Evolutionary conservation across 1,140 invertebrate genomes (phyloP).

Genomic region (Sycophila sp.): DNA sequence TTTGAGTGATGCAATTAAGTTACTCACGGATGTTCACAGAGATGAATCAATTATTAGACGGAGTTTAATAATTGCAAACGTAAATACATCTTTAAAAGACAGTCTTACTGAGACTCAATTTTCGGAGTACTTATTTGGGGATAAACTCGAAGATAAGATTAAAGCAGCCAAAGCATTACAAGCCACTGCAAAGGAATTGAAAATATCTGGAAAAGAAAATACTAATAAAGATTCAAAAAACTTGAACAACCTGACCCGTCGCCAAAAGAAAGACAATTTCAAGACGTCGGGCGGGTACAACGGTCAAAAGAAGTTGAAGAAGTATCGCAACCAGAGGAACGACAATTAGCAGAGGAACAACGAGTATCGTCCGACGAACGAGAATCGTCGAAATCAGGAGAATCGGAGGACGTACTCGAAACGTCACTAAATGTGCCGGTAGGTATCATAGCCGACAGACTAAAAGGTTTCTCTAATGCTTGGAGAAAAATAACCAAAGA

Average conservation of each 20-base stretch:
- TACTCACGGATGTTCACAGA: constrained; percentile 33
- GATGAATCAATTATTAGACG: constrained; percentile 28
- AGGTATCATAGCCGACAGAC: neutral
- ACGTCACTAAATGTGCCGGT: neutral
- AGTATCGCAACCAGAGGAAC: neutral
- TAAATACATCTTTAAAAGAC: constrained; percentile 25
- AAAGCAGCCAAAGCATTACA: neutral
- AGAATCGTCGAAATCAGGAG: neutral
- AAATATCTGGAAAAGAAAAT: neutral
- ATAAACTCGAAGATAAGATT: neutral
- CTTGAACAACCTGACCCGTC: constrained; percentile 12
- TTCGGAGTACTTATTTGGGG: neutral
- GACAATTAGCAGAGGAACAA: neutral
- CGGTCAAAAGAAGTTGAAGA: neutral
- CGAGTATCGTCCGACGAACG: neutral
- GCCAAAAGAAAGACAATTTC: neutral
- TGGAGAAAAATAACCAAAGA: constrained; percentile 4
- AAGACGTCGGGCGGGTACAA: neutral
- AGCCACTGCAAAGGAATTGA: neutral
- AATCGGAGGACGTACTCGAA: neutral
- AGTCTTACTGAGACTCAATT: neutral
- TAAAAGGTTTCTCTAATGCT: neutral
- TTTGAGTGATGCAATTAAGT: constrained; percentile 29
- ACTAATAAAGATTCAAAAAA: constrained; percentile 4
- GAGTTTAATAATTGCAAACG: constrained; percentile 22